Evolutionary conservation across 2,113 vertebrate species (phyloP), one percentile per base, ranked within the genome.

Genomic region (Parus major): DNA sequence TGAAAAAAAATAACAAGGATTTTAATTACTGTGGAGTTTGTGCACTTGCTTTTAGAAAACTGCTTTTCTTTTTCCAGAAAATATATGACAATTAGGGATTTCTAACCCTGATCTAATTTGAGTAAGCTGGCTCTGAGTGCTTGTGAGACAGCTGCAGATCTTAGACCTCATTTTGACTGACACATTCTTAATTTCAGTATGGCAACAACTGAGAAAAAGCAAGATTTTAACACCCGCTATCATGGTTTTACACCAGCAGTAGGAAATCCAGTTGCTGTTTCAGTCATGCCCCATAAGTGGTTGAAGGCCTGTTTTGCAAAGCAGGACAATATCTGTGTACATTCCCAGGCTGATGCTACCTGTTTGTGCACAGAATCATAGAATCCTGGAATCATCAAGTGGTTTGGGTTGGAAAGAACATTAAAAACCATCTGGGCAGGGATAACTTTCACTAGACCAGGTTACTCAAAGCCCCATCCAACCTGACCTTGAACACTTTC

Each of bases 281-380:
- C 72, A 68, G 25, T 65, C n/a, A 15, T 15, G 15, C 23, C 33
- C 39, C 52, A 4, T 25, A 63, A 73, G 23, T 0, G 0, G 20
- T 12, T 53, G 47, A 80, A 70, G 16, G 24, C 24, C 17, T 46
- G 35, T n/a, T 82, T 65, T 65, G 33, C 12, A 20, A 71, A 79
- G 70, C 5, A 8, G 20, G 13, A 21, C 0, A 0, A 49, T 63
- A 50, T 47, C 21, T n/a, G 10, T 6, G 17, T 23, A 10, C 7
- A 0, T 42, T 76, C 31, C 49, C 57, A 46, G 36, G 10, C 28
- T 28, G 31, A 46, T 4, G 0, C 71, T 31, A 53, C 42, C 39
- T 66, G 4, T 59, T 46, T 3, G 2, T 47, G 53, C 52, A 42
- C 0, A 68, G 41, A 55, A 41, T 52, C 44, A 18, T 3, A 22